Base-by-base conservation (phyloP, 2,797 vertebrate genomes). In the Ctenosaura bakeri region DNA sequence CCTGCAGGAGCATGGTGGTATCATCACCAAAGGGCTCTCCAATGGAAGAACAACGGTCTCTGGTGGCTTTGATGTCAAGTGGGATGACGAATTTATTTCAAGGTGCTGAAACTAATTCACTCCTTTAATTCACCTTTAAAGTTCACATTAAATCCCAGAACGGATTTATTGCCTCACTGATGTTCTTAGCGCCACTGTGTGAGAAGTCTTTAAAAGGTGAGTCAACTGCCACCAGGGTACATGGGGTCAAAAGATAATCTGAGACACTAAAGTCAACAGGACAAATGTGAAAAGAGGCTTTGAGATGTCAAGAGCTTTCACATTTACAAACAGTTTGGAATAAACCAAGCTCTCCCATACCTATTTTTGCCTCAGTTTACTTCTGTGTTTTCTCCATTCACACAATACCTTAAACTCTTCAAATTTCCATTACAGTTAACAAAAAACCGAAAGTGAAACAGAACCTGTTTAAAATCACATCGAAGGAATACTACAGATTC, bases 401-500 rank as follows among this genome's bases (percentile, higher is more conserved):
- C 56, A 54, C 69, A 90, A 94, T 69, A 69, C 2, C 32, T 69
- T 69, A 69, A 69, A 69, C 29, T 26, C 24, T 26, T 69, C 4
- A 73, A 73, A 35, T 89, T 87, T 89, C 76, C 59, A 62, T 52
- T 83, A 50, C 29, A 46, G 38, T 85, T 92, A 92, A 84, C 73
- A 92, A 74, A 85, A 93, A 56, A 88, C 82, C 91, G 52, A 81
- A 93, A 92, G 87, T 7, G 50, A 74, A 76, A 52, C n/a, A 88
- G 69, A 59, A 73, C 91, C 90, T 91, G 86, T 22, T 62, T 22
- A 62, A 62, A 62, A 62, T 62, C 20, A 62, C 4, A 62, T 22
- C 59, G 18, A 62, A 62, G 59, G 69, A 81, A 93, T 93, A 95
- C 94, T 88, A 86, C 38, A 92, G 73, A 93, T 93, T 94, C 92